Evolutionary conservation across 2,113 vertebrate genomes (phyloP).

Genomic region (Gallinago media): DNA sequence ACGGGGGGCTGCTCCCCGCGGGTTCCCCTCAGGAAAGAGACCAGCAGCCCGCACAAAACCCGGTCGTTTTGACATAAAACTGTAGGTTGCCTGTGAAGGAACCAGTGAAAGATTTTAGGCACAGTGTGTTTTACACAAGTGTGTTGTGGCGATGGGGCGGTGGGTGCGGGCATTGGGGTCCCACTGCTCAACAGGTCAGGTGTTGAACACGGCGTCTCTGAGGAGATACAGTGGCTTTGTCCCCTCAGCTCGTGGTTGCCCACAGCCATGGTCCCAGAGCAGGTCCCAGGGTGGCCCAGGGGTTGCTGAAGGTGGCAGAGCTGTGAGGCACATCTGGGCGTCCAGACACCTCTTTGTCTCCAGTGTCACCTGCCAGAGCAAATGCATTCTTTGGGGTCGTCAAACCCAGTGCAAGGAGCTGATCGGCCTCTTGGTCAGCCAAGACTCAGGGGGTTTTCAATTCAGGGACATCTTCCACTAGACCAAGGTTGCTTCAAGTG

Average conservation of each 20-base stretch:
- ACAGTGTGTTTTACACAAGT: background rate
- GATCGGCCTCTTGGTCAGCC: fast-evolving
- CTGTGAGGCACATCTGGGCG: fast-evolving
- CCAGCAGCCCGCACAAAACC: background rate
- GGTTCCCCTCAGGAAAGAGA: background rate
- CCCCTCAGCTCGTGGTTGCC: background rate
- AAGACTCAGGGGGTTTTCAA: background rate
- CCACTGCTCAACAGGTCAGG: fast-evolving
- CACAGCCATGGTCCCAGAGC: fast-evolving
- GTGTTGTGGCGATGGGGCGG: fast-evolving
- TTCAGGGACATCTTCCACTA: background rate
- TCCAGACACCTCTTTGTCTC: fast-evolving
- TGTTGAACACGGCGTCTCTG: fast-evolving
- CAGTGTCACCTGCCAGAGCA: background rate
- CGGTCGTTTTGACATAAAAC: background rate
- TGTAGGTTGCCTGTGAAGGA: fast-evolving
- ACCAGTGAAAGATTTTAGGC: fast-evolving
- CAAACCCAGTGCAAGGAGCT: fast-evolving
- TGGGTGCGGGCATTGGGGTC: fast-evolving
- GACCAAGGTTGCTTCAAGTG: background rate
- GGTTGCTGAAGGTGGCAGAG: fast-evolving
- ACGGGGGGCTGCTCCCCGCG: background rate
- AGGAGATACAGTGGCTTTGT: background rate
- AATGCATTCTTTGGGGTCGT: background rate
- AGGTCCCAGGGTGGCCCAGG: fast-evolving